Conservation (phyloP, 2,797 vertebrate genomes). For the Taeniopygia guttata region DNA sequence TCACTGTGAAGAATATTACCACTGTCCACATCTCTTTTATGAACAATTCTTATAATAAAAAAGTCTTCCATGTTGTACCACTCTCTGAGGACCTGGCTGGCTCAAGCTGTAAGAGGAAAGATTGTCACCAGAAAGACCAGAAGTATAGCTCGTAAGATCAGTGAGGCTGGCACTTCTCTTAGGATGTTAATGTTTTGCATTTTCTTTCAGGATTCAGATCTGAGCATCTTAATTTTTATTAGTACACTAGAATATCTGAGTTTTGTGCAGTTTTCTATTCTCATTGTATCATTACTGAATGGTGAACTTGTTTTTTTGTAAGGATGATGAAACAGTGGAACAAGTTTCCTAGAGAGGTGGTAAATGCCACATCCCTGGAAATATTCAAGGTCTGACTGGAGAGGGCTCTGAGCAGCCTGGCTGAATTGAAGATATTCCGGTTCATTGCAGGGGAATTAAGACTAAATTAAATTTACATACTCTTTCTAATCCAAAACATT, state of each 20-base stretch:
- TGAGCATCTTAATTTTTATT: background rate
- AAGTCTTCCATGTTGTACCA: background rate
- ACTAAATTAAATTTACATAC: background rate
- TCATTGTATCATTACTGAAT: background rate
- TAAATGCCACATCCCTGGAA: background rate
- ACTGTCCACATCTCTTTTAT: background rate
- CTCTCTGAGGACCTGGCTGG: background rate
- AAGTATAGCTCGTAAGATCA: background rate
- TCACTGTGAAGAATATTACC: background rate
- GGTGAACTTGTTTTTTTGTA: background rate
- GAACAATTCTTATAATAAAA: background rate
- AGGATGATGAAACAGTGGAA: background rate
- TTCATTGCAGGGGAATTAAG: background rate
- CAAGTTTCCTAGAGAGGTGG: background rate
- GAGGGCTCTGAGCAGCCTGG: background rate
- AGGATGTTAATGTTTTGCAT: background rate
- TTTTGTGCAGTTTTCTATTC: background rate
- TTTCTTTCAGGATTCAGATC: background rate
- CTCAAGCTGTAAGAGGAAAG: background rate
- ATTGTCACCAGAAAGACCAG: background rate
- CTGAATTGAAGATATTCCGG: background rate
- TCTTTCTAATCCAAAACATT: background rate
- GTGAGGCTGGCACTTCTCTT: background rate
- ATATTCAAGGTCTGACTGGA: background rate
- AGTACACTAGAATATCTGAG: background rate